Conservation (phyloP, 2,113 vertebrate species). For the Tringa solitaria region DNA sequence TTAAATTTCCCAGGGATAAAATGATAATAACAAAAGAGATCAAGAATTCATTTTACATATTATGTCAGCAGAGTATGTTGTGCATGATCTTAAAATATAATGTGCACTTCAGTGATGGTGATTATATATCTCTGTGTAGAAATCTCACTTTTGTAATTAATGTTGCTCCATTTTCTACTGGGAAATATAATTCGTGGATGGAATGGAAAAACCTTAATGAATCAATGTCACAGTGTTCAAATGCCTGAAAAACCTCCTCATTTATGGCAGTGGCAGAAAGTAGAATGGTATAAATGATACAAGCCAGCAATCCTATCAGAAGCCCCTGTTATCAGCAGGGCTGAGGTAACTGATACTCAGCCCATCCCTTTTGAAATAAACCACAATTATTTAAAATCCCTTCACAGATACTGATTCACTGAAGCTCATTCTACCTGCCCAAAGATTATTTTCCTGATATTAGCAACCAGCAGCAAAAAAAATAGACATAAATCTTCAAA, state of each 20-base stretch:
- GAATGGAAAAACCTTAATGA: conserved; percentile 7
- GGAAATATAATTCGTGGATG: not conserved
- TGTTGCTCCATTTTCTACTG: not conserved
- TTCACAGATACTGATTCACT: not conserved
- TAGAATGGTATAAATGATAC: not conserved
- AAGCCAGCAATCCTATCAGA: not conserved
- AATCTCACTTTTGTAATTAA: conserved; percentile 23
- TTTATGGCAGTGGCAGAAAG: not conserved
- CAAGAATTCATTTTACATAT: not conserved
- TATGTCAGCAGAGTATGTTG: not conserved
- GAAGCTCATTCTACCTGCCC: not conserved
- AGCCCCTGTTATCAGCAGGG: not conserved
- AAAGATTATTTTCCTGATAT: not conserved
- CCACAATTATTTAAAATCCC: not conserved
- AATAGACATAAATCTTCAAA: not conserved
- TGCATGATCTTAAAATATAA: not conserved
- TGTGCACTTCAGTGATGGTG: not conserved
- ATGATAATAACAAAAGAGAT: not conserved
- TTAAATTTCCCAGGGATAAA: conserved; percentile 1
- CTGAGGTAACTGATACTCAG: not conserved
- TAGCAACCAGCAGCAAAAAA: not conserved
- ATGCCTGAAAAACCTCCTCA: not conserved
- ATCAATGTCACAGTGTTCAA: not conserved
- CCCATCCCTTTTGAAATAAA: not conserved
- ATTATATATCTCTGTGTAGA: not conserved